Evolutionary conservation across 2,888 invertebrate genomes (phyloP).

Genomic region (Rotaria sp.): DNA sequence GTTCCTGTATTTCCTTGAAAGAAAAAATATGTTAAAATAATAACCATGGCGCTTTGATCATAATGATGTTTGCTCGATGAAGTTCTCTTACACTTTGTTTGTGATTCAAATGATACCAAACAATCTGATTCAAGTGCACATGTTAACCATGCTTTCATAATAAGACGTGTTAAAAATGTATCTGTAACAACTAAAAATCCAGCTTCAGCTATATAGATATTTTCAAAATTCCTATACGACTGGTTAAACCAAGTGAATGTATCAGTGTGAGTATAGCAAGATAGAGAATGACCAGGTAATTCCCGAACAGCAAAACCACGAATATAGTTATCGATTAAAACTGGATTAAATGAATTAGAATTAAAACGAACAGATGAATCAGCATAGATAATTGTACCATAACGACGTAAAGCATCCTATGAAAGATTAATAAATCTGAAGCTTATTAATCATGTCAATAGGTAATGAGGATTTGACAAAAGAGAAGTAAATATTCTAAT

Average conservation of each 20-base stretch:
- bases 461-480: too few species aligned
- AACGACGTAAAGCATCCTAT: constrained; percentile 23
- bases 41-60: background rate
- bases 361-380: constrained; percentile 36
- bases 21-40: background rate
- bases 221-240: background rate
- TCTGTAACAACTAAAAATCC: constrained; percentile 31
- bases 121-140: constrained; percentile 34
- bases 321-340: background rate
- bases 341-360: background rate
- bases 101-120: background rate
- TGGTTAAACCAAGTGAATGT: constrained; percentile 31
- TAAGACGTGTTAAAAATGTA: constrained; percentile 28
- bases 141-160: constrained; percentile 38
- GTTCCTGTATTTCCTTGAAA: background rate
- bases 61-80: constrained; percentile 11
- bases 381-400: constrained; percentile 30
- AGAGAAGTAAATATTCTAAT: too few species aligned
- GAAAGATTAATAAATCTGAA: too few species aligned
- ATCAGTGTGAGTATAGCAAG: constrained; percentile 25
- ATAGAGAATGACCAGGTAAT: constrained; percentile 28
- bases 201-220: constrained; percentile 32
- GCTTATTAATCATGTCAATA: background rate
- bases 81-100: background rate
- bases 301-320: background rate